Evolutionary conservation across 2,797 vertebrate species (phyloP), one percentile per base, ranked within the genome.

Genomic region (Chromis chromis): DNA sequence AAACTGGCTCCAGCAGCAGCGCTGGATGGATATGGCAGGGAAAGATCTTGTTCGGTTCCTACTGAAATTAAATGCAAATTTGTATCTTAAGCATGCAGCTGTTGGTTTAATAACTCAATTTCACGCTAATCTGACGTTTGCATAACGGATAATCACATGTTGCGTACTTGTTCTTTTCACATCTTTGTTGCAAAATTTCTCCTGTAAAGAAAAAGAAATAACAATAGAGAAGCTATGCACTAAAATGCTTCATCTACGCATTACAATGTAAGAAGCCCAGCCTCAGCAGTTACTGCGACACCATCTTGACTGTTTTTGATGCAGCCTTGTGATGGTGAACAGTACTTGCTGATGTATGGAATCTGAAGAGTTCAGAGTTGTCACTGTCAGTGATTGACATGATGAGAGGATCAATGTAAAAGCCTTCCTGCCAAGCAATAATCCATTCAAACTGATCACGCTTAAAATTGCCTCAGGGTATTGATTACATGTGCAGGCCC

Each of bases 391-490:
- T 92, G 93, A 94, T 92, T 92, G 93, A 93, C 93, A 93, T 92
- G 90, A 93, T 88, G 91, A 82, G 76, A 77, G 81, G 90, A 93
- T 94, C 93, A 89, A 94, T 94, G 83, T 53, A 86, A 90, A 93
- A 92, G 77, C 89, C 86, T 88, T 79, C 70, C 90, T 92, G 89
- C 88, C 88, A 87, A 89, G 91, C 91, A 92, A 94, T 93, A 94
- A 93, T 93, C 91, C 89, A 91, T 92, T 87, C 89, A 89, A 93
- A 92, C 89, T 91, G 91, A 93, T 92, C 91, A 92, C 89, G 78
- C 83, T 92, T 91, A 91, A 92, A 92, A 94, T 93, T 91, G 92
- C 89, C 89, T 89, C 40, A 27, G 67, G 84, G 28, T 92, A 93
- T 94, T 93, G 93, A 94, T 93, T 88, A 76, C 78, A 84, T 70